Evolutionary conservation across 2,888 invertebrate species (phyloP), one percentile per base, ranked within the genome.

Genomic region (Hirtodrosophila duncani): DNA sequence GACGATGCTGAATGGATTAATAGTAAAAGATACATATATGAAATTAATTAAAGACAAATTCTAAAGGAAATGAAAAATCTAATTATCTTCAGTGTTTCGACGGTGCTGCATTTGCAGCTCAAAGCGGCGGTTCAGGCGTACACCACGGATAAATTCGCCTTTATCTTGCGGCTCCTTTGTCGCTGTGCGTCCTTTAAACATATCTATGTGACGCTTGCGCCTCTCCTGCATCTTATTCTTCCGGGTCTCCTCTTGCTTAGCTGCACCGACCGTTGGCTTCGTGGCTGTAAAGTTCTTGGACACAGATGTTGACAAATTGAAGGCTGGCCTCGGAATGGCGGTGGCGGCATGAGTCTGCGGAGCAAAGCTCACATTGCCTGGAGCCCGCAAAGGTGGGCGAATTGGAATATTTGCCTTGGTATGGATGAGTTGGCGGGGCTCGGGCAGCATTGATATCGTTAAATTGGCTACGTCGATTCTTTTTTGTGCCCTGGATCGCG

Each of bases 51-150:
- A 24, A 34, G 6, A 17, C 14, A n/a, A 53, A 16, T 51, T 26
- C 6, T 55, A n/a, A n/a, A n/a, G n/a, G n/a, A n/a, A n/a, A n/a
- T n/a, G n/a, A n/a, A n/a, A 18, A 11, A 7, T 11, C 6, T 56
- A 45, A 24, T 49, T 58, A 2, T 61, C 58, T 1, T 65, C 63
- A 20, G 72, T 39, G 26, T 77, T 71, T 3, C 90, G 89, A 13
- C 92, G 88, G 84, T 90, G 88, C 65, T 90, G 88, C 93, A 93
- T 93, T 70, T 92, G 90, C 43, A 93, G 83, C 44, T 93, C 92
- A 67, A 93, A 93, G 29, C 93, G 87, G 24, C 92, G 88, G 83
- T 93, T 93, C 0, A 91, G 90, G 23, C 93, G 87, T 0, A 93
- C 92, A 0, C 92, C 92, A 57, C 90, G 91, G 0, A 93, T 70